phyloP scores from a whole-genome alignment of 2,888 invertebrate genomes.

The Heliconius ismenius region DNA sequence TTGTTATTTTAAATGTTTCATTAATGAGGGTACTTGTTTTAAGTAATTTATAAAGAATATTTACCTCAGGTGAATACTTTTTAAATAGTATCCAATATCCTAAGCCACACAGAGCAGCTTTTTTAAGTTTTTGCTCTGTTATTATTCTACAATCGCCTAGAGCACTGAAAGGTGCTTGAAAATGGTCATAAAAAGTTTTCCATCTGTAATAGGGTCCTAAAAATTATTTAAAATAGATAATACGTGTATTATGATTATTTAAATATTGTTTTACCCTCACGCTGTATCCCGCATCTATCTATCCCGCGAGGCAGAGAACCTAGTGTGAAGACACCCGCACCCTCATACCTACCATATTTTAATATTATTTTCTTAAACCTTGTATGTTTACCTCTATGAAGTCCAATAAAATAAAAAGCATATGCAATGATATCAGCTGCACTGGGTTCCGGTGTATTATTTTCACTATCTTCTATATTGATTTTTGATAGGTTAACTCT shows the following conservation, averaged over 20 bases:
- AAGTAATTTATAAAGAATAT: not conserved
- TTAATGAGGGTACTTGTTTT: not conserved
- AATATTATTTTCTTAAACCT: not conserved
- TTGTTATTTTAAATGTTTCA: not conserved
- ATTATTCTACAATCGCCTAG: constrained; percentile 81
- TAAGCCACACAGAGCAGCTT: constrained; percentile 80
- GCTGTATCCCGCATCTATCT: too few species aligned
- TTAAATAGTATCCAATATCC: constrained; percentile 79
- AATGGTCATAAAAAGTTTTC: constrained; percentile 87
- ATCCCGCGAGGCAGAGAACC: too few species aligned
- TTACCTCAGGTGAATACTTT: constrained; percentile 81
- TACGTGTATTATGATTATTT: not conserved
- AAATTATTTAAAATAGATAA: constrained; percentile 46
- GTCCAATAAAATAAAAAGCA: constrained; percentile 90
- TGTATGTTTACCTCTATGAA: constrained; percentile 87
- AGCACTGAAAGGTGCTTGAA: constrained; percentile 79
- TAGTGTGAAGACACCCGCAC: too few species aligned
- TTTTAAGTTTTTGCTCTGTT: constrained; percentile 83
- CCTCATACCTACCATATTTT: too few species aligned
- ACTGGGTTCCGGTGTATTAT: constrained; percentile 63
- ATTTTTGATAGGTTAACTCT: constrained; percentile 40
- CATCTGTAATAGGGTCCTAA: constrained; percentile 93
- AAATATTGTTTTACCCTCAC: not conserved
- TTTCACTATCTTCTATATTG: constrained; percentile 49
- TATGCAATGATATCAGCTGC: constrained; percentile 88